Conservation (phyloP, 2,797 vertebrate species). For the Naso thynnoides region DNA sequence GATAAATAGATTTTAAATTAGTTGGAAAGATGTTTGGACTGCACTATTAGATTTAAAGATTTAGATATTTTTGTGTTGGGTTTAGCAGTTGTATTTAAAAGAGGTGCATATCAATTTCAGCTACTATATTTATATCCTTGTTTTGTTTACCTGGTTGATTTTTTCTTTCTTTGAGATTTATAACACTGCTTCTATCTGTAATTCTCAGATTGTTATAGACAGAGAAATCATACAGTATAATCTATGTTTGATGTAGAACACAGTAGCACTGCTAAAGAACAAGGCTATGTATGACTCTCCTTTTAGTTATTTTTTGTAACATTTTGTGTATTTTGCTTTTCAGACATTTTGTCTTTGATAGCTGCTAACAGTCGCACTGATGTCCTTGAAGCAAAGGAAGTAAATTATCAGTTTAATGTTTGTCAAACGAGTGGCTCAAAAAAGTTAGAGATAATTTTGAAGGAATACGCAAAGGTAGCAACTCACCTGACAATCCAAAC, state of each 20-base stretch:
- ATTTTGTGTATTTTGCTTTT: constrained; percentile 29
- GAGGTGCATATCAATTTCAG: constrained; percentile 27
- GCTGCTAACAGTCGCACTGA: constrained; percentile 45
- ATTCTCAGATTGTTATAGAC: constrained; percentile 16
- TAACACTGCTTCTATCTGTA: neutral
- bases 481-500: constrained; percentile 27
- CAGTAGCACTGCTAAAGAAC: constrained; percentile 47
- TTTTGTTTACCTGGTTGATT: constrained; percentile 29
- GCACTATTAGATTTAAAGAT: constrained; percentile 48
- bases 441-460: neutral
- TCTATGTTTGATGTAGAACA: constrained; percentile 21
- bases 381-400: constrained; percentile 19
- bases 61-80: constrained; percentile 14
- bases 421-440: constrained; percentile 1
- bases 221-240: too few species aligned
- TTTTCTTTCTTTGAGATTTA: constrained; percentile 12
- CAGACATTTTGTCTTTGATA: constrained; percentile 7
- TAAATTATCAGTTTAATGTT: constrained; percentile 18
- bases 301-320: constrained; percentile 11
- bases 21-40: constrained; percentile 21
- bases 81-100: constrained; percentile 31
- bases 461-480: neutral
- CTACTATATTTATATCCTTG: constrained; percentile 35
- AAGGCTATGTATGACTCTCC: constrained; percentile 1
- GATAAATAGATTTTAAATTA: constrained; percentile 19